Base-by-base conservation (phyloP, 2,888 invertebrate genomes). In the Coelopa pilipes region DNA sequence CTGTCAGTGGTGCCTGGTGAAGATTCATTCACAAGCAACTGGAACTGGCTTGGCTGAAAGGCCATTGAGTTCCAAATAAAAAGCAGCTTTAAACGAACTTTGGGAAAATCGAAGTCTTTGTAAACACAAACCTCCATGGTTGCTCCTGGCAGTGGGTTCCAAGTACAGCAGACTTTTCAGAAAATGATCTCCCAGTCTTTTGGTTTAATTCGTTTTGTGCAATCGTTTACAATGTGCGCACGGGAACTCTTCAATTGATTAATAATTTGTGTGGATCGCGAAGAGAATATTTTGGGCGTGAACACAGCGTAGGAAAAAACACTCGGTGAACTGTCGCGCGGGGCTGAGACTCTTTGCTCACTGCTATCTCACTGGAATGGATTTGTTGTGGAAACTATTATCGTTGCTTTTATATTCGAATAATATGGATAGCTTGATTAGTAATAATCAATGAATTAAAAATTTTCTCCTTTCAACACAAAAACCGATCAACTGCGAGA, bases 121-220 rank as follows among this genome's bases (percentile, higher is more conserved):
- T 11, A 46, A 75, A 70, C 74, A 82, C 82, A 82, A 81, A 82
- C 82, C 82, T 82, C 82, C 83, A 83, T 80, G 76, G 67, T 73
- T 77, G 68, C 73, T 73, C 74, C 76, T 73, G 57, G 73, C 63
- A 24, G 21, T 66, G 21, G 21, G 46, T 55, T 70, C 12, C 62
- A 59, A 70, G 70, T n/a, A 15, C 72, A 68, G 69, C 75, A 75
- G 71, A 46, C 50, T 76, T 62, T 70, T 67, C 55, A 49, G 71
- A 67, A 74, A 70, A 79, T 77, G 72, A 60, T 69, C 72, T 67
- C 47, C 0, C 24, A 17, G 45, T 74, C 13, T 49, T 74, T 68
- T 49, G 17, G 1, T 59, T 59, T 19, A 46, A 46, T 12, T 17
- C 19, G 10, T 62, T 45, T 45, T n/a, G 2, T 62, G 45, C 9